A percentile compares a stretch with the other conserved stretches of the same genome.
Conservation (phyloP, 2,888 invertebrate genomes). For the Scaptomyza cyrtandrae region DNA sequence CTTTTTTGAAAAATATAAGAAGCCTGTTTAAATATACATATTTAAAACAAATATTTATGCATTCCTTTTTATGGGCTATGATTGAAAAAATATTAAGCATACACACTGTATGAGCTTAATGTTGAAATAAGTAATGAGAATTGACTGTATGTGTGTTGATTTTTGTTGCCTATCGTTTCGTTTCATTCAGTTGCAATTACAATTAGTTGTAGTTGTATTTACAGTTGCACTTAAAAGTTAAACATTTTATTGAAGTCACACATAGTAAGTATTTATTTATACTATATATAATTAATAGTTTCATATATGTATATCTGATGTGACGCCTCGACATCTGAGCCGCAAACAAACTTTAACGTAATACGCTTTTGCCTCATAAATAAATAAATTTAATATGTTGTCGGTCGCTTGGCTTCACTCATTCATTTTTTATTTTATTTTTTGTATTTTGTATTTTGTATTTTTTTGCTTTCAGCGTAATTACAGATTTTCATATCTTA, state of each 20-base stretch:
- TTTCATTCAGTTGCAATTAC: conserved; percentile 20
- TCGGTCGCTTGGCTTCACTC: conserved; percentile 7
- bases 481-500: conserved; percentile 57
- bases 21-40: conserved; percentile 1
- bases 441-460: conserved; percentile 7
- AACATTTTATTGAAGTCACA: conserved; percentile 34
- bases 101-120: conserved; percentile 32
- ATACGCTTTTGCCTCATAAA: conserved; percentile 42
- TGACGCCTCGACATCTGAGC: conserved; percentile 21
- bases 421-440: conserved; percentile 2
- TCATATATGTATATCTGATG: background rate
- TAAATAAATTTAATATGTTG: conserved; percentile 42
- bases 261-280: conserved; percentile 6
- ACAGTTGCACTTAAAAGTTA: conserved; percentile 57
- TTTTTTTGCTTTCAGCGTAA: conserved; percentile 50
- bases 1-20: conserved; percentile 11
- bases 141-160: conserved; percentile 3
- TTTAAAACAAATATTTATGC: conserved; percentile 51
- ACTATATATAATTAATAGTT: background rate
- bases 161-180: conserved; percentile 13
- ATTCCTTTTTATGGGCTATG: conserved; percentile 25
- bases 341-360: conserved; percentile 31
- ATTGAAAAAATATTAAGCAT: conserved; percentile 57
- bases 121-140: conserved; percentile 18
- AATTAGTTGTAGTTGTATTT: conserved; percentile 62